A percentile compares a stretch with the other conserved stretches of the same genome.
These are phyloP conservation scores for Microchirus variegatus DNA, from an alignment of 2,797 vertebrate genomes.

Conservation along the genomic window DNA sequence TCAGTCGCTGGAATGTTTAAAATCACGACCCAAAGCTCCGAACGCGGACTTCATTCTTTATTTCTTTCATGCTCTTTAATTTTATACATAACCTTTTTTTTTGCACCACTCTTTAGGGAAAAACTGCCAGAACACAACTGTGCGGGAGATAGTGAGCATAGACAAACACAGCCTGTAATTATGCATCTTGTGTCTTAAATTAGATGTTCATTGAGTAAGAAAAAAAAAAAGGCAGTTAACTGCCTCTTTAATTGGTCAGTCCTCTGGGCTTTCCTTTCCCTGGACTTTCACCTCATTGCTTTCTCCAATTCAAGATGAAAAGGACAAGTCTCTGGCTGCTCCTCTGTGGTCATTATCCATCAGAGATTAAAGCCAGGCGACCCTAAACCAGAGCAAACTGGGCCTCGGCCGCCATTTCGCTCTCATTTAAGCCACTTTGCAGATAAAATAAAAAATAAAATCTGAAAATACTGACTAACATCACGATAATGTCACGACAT, in stretches of 20 bases:
- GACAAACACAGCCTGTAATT: constrained; percentile 47
- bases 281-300: constrained; percentile 37
- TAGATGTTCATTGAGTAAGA: constrained; percentile 13
- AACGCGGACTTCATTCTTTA: constrained; percentile 23
- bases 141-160: constrained; percentile 29
- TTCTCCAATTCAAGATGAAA: constrained; percentile 26
- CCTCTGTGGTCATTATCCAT: constrained; percentile 7
- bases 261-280: constrained; percentile 50
- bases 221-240: constrained; percentile 21
- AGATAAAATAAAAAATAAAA: not conserved
- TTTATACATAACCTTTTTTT: constrained; percentile 43
- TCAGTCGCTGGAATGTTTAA: constrained; percentile 35
- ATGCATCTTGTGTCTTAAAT: constrained; percentile 33
- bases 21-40: constrained; percentile 42
- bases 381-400: constrained; percentile 2
- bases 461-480: no score
- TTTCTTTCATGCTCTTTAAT: constrained; percentile 27
- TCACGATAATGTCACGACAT: no score
- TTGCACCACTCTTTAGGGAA: constrained; percentile 16
- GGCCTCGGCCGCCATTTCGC: not conserved
- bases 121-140: constrained; percentile 27
- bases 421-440: not conserved
- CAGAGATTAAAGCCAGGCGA: constrained; percentile 3
- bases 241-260: constrained; percentile 34
- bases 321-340: constrained; percentile 15